Evolutionary conservation across 2,113 vertebrate species (phyloP), one percentile per base, ranked within the genome.

Genomic region (Lynx canadensis): DNA sequence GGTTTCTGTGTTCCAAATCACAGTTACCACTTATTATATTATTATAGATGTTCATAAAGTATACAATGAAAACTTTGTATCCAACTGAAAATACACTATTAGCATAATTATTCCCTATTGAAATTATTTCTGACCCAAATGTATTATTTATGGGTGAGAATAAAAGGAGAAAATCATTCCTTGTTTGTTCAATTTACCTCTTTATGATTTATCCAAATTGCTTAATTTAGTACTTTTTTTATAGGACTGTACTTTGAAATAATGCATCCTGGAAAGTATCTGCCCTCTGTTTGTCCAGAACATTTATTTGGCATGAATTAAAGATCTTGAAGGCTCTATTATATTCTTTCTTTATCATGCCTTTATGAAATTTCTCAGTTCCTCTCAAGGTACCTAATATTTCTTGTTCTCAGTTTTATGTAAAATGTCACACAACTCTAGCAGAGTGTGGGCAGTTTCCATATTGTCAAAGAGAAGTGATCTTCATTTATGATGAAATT

Each of bases 241-340:
- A 57, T 93, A 95, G 29, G 73, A 19, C 38, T 52, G 11, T 5
- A 69, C 50, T 96, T 52, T 91, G 78, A 96, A 84, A 92, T 4
- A 86, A 92, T 48, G 66, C n/a, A 55, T 91, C 27, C 16, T 68
- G 33, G n/a, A 91, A 94, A 65, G 29, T 66, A 84, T 36, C 31
- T 69, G 13, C 15, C 15, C 3, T 63, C 48, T 80, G 2, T 89
- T 91, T 74, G 41, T 81, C 23, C 3, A 74, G 41, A 93, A 31
- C 21, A 66, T 76, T 91, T 95, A 95, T 73, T 63, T 96, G 71
- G 55, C 95, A 91, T 97, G 27, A 94, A 79, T 89, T 97, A 50
- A 88, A 93, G 21, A 11, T 95, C 36, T 41, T 78, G 66, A 91
- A 96, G 50, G 0, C 36, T 88, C 8, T 97, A 29, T 89, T 90